Percentiles rank a stretch among this genome's conserved stretches.
phyloP scores from a whole-genome alignment of 2,113 vertebrate species.

The Tamias sibiricus region DNA sequence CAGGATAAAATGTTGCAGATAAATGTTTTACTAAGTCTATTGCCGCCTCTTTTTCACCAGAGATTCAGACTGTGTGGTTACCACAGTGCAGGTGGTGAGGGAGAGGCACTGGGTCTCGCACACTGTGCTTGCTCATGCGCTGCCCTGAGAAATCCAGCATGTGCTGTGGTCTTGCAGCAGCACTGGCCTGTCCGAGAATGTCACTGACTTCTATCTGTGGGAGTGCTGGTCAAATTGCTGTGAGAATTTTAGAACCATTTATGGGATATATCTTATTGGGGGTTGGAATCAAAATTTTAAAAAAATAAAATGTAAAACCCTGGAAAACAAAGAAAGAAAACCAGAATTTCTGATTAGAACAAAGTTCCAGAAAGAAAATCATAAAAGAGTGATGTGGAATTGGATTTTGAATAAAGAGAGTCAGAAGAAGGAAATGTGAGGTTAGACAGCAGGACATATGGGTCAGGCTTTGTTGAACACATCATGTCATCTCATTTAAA shows the following conservation, averaged over 20 bases:
- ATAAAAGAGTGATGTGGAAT: neutral
- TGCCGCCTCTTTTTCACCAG: neutral
- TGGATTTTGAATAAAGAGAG: neutral
- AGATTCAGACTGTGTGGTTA: neutral
- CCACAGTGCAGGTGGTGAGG: fast-evolving
- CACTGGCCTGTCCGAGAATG: neutral
- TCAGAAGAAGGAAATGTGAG: neutral
- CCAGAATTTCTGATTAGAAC: neutral
- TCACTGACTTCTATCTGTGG: neutral
- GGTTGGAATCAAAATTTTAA: neutral
- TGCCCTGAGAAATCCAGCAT: neutral
- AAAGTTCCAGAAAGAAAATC: neutral
- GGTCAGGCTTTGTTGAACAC: neutral
- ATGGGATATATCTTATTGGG: neutral
- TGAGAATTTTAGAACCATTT: neutral
- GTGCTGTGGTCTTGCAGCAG: neutral
- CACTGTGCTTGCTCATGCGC: fast-evolving
- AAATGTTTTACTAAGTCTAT: neutral
- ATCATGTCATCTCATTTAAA: neutral
- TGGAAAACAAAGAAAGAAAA: constrained; percentile 33
- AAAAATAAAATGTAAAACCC: neutral
- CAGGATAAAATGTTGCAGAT: neutral
- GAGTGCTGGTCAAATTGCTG: neutral
- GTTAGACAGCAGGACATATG: fast-evolving
- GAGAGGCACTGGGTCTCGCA: fast-evolving